phyloP scores from a whole-genome alignment of 1,140 invertebrate genomes.

The Drosophila ironensis region DNA sequence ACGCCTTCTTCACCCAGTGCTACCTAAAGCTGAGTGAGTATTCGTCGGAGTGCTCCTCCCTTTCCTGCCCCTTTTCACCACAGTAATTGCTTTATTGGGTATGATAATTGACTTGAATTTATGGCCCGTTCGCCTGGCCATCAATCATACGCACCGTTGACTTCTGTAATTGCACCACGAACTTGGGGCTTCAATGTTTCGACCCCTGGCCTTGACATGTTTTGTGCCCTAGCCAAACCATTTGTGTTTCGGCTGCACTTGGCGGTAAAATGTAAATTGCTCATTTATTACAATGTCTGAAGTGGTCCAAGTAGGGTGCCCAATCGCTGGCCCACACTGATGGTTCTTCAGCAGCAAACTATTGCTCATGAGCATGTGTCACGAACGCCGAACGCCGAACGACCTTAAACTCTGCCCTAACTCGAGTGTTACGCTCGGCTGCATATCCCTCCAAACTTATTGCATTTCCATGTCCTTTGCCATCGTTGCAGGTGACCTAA shows the following conservation, averaged over 20 bases:
- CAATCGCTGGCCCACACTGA: too few species aligned
- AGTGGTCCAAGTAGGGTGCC: too few species aligned
- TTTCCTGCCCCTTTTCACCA: background rate
- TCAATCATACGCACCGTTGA: slow-evolving; percentile 52
- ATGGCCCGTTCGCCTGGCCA: slow-evolving; percentile 21
- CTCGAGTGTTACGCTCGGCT: too few species aligned
- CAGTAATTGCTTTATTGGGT: slow-evolving; percentile 35
- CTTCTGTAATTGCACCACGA: slow-evolving; percentile 19
- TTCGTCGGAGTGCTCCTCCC: background rate
- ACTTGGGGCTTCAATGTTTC: slow-evolving; percentile 6
- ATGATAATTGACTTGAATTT: slow-evolving; percentile 38
- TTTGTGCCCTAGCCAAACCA: slow-evolving; percentile 1
- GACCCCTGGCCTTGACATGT: slow-evolving; percentile 13
- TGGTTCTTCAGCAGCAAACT: too few species aligned
- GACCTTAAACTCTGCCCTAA: background rate
- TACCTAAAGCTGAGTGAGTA: slow-evolving; percentile 87
- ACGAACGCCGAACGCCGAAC: too few species aligned
- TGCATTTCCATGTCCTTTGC: slow-evolving; percentile 17
- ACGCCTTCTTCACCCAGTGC: slow-evolving; percentile 89
- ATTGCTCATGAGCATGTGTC: too few species aligned
- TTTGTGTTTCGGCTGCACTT: background rate
- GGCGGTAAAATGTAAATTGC: too few species aligned
- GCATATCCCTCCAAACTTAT: slow-evolving; percentile 13
- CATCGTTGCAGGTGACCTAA: slow-evolving; percentile 88
- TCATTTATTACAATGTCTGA: background rate